Base-by-base conservation (phyloP, 2,113 vertebrate genomes). In the Nematolebias whitei region DNA sequence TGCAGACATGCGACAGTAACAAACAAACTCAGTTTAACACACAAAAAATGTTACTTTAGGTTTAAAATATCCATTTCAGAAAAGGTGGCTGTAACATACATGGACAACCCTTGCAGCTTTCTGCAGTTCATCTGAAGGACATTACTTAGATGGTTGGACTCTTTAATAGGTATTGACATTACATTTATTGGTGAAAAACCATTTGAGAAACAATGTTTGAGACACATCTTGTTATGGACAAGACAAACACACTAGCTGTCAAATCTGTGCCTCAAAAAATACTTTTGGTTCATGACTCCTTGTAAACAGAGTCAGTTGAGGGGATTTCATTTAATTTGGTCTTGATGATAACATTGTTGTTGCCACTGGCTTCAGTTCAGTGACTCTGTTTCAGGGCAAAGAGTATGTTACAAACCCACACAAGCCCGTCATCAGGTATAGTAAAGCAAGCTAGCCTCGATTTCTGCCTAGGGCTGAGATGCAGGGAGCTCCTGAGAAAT, bases 261-360 rank as follows among this genome's bases (percentile, higher is more conserved):
- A 48, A 55, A 16, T 71, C 69, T 44, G 49, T 18, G 29, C 53
- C 44, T 76, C 50, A 39, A 48, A 49, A 19, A 35, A 23, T 45
- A 53, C 55, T 58, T 54, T 35, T 50, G 40, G 43, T 57, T 57
- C 24, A 44, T 50, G 61, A 63, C 64, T 75, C 56, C 23, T 41
- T 29, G 61, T 63, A 60, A 65, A 70, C 64, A 51, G 61, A 66
- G 76, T 67, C 76, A 40, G 61, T 24, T 43, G 54, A 80, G 50
- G 49, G 57, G 72, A 79, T 77, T 83, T 71, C 44, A 50, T n/a
- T 16, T 44, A 66, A 72, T 79, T 70, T 56, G 64, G 19, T 32
- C 69, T 70, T 64, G 53, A 61, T 75, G 78, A 79, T 58, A 76
- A 44, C 39, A 59, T 39, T 59, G 60, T 63, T 66, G 49, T 59